Base-by-base conservation (phyloP, 1,140 invertebrate genomes). In the Zeugodacus cucurbitae region DNA sequence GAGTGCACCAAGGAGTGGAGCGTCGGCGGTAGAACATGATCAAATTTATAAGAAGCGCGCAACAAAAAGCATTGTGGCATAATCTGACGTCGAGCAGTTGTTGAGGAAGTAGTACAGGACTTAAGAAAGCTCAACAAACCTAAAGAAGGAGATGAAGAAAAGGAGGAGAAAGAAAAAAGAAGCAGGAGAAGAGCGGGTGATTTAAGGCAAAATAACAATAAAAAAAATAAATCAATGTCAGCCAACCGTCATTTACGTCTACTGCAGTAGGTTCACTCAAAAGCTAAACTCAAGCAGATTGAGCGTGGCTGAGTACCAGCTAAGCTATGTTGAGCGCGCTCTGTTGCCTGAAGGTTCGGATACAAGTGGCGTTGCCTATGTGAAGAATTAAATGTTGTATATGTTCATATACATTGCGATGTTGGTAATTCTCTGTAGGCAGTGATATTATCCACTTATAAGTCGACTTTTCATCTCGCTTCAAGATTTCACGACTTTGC, bases 171-270 rank as follows among this genome's bases (percentile, higher is more conserved):
- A 3, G 34, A 17, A 0, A n/a, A n/a, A 41, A 3, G 17, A 34
- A 2, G 14, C 1, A n/a, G 8, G 74, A 3, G 17, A 34, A 2
- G 14, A 14, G 29, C 11, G 8, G n/a, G 29, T 14, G 6, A 6
- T 3, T 48, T 11, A 41, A 10, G n/a, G 37, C 74, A 26, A 48
- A 26, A 44, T 26, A 62, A 26, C 5, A n/a, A 59, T 7, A 59
- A 20, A 59, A 59, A 59, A 78, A 26, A 26, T n/a, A 82, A 22
- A 82, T 82, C 74, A 82, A 82, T 82, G 74, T 82, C 74, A 82
- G 74, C 44, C 41, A 82, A 54, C 74, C 74, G 41, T 82, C 41
- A 82, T 17, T 37, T 41, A 78, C 8, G 34, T 78, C 20, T 34
- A 41, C 5, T 41, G 17, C 22, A 22, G 32, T 74, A 74, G 32